Conservation (phyloP, 2,113 vertebrate genomes). For the Asarcornis scutulata region DNA sequence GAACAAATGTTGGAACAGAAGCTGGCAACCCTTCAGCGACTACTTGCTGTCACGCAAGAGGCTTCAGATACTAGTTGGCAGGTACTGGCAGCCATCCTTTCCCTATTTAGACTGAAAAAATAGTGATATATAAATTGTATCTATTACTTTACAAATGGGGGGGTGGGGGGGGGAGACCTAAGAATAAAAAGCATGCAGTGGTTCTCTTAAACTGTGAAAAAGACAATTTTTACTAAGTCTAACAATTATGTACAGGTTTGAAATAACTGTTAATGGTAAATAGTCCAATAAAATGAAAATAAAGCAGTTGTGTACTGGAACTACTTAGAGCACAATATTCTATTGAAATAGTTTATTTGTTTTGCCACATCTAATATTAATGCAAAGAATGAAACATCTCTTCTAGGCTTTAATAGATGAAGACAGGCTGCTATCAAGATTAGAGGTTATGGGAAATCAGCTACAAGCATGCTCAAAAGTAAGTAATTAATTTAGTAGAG, state of each 20-base stretch:
- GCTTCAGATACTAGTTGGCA: slow-evolving; percentile 99
- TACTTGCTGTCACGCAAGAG: slow-evolving; percentile 95
- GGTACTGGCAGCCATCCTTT: slow-evolving; percentile 76
- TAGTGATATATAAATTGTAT: background rate
- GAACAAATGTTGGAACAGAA: slow-evolving; percentile 99
- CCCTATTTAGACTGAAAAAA: background rate
- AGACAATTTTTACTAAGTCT: background rate
- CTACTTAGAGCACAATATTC: background rate
- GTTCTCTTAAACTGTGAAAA: background rate
- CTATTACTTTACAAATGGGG: background rate
- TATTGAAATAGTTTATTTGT: background rate
- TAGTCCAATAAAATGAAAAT: background rate
- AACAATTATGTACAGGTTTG: background rate
- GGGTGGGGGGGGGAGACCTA: background rate
- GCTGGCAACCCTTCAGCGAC: slow-evolving; percentile 94
- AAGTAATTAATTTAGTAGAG: slow-evolving; percentile 15
- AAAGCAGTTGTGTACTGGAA: background rate
- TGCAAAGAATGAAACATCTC: slow-evolving; percentile 30
- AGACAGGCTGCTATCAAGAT: slow-evolving; percentile 94
- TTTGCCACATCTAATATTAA: background rate
- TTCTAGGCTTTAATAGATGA: slow-evolving; percentile 98
- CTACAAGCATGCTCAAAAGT: slow-evolving; percentile 97
- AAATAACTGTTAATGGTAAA: background rate
- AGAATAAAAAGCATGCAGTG: background rate
- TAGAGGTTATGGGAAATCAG: slow-evolving; percentile 99